Evolutionary conservation across 1,140 invertebrate genomes (phyloP).

Genomic region (Tetramorium parvispinum): DNA sequence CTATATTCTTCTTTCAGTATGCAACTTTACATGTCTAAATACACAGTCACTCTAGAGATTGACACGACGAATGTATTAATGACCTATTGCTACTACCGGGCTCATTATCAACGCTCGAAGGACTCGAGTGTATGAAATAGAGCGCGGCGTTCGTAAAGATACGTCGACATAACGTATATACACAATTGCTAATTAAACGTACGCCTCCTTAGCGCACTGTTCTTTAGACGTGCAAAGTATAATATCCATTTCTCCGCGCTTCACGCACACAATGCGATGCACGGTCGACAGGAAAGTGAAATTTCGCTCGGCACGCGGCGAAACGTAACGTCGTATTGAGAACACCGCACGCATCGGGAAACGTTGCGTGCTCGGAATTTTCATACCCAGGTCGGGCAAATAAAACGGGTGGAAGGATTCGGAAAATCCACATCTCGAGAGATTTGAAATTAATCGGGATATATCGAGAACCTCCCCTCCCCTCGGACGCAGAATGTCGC

Average conservation of each 20-base stretch:
- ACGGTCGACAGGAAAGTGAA: background rate
- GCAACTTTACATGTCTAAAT: background rate
- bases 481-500: background rate
- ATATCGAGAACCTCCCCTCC: background rate
- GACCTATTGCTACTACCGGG: background rate
- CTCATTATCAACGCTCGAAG: conserved; percentile 17
- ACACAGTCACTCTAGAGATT: background rate
- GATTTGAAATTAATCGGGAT: background rate
- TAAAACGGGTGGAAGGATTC: background rate
- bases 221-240: background rate
- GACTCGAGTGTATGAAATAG: background rate
- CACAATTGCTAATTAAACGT: background rate
- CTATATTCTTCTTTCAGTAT: no score
- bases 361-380: conserved; percentile 1
- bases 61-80: background rate
- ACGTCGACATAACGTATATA: background rate
- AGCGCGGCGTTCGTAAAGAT: background rate
- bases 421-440: background rate
- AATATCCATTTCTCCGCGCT: background rate
- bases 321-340: background rate
- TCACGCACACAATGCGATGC: background rate
- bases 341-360: background rate
- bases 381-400: background rate
- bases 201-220: background rate
- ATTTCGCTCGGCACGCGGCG: background rate